phyloP scores from a whole-genome alignment of 2,797 vertebrate genomes.

The Cichlasoma orientale region DNA sequence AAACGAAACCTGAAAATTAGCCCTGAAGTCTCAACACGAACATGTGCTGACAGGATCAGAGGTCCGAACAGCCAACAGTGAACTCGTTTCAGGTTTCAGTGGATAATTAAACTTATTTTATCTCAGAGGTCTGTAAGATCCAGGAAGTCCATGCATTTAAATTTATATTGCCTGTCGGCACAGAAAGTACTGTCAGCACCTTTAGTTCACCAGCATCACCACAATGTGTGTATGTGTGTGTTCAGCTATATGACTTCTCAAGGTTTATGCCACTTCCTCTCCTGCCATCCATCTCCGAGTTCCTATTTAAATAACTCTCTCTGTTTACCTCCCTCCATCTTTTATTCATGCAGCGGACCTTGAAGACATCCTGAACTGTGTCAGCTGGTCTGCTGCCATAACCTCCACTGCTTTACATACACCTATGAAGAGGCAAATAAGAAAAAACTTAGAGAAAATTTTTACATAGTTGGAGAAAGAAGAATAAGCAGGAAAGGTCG shows the following conservation, averaged over 20 bases:
- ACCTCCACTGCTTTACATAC: background rate
- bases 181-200: background rate
- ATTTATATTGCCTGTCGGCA: background rate
- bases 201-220: background rate
- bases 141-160: background rate
- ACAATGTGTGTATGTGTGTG: background rate
- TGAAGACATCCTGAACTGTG: background rate
- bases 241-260: background rate
- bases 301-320: background rate
- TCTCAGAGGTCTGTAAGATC: background rate
- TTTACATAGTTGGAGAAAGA: background rate
- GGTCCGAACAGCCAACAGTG: background rate
- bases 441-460: background rate
- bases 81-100: background rate
- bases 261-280: background rate
- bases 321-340: slow-evolving; percentile 12
- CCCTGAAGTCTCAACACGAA: background rate
- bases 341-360: slow-evolving; percentile 39
- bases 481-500: background rate
- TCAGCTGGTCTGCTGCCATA: slow-evolving; percentile 10
- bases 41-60: background rate
- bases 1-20: background rate
- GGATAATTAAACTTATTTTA: background rate
- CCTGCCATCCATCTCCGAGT: background rate
- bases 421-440: background rate